Evolutionary conservation across 2,888 invertebrate species (phyloP), one percentile per base, ranked within the genome.

Genomic region (Operophtera brumata): DNA sequence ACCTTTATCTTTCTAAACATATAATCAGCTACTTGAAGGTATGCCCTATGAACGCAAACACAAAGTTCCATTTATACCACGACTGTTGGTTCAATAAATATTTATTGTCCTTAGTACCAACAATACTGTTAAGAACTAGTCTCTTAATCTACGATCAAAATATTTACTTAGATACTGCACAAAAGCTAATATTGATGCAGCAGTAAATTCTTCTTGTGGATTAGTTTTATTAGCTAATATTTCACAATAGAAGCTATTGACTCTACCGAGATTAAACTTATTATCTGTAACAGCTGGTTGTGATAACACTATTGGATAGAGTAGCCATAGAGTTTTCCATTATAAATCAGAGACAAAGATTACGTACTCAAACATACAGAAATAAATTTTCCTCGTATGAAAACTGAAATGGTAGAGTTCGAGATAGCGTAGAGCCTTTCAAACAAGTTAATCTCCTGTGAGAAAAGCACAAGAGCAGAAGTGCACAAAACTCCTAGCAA

Each of bases 321-420:
- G 67, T 66, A 62, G 66, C 71, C 70, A 76, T 82, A 80, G n/a
- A n/a, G n/a, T 73, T 74, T 80, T 80, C 78, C 81, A 75, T 70
- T 74, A 71, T 76, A 77, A 79, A 80, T 78, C 71, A 71, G 55
- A 64, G 57, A 56, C 40, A 55, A 48, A 32, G 61, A 64, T 61
- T 59, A 54, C 36, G 42, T 49, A 45, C 41, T 40, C 30, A 52
- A 56, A 56, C 54, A 59, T 34, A 34, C 11, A 61, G 43, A 54
- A 51, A 60, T 34, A 53, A 49, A 47, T 54, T 40, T 47, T 43
- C 51, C 47, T 50, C 47, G 40, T 25, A 13, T 6, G n/a, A 13
- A 12, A 14, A 20, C n/a, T n/a, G n/a, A n/a, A n/a, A n/a, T n/a
- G n/a, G n/a, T 11, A 13, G 12, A 14, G 11, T 20, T 14, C 11